Base-by-base conservation (phyloP, 2,113 vertebrate species). In the Gulo gulo region DNA sequence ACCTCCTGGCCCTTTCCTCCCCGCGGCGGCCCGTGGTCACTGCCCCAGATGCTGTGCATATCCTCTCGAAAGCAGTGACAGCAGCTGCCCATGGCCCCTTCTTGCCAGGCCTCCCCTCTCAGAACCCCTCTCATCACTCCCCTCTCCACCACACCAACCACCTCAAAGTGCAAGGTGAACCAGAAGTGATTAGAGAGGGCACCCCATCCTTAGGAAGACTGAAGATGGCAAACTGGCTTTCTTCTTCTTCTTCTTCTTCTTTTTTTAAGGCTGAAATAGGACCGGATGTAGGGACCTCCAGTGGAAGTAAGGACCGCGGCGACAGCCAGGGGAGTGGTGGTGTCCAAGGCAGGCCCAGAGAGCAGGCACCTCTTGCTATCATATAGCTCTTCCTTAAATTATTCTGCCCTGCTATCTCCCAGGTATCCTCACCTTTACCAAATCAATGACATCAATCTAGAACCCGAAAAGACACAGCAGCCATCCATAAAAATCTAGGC, bases 81-180 rank as follows among this genome's bases (percentile, higher is more conserved):
- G 47, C 31, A 8, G 36, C 18, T 13, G 50, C 11, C 76, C 7
- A 24, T 3, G 16, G 39, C 23, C 3, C 1, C 47, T 65, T 90
- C 65, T 63, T 73, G 12, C n/a, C 92, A 29, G 15, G 39, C 36
- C 76, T 55, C 36, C 23, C 36, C 55, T 24, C 6, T 67, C 16
- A 7, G 59, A 36, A 1, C 39, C 9, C 57, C 55, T 31, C 31
- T 50, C 36, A 18, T 39, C 29, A 24, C 42, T 76, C 31, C 86
- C 55, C 52, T 20, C 4, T 59, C 13, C 0, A 0, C 52, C 23
- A 29, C 15, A 20, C 47, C 11, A 50, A 24, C 24, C 26, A 1
- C 59, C 55, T 14, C 6, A 6, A 81, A 69, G 23, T 85, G 52
- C 80, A 74, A 2, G 24, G 39, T 16, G 74, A 93, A 39, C 57